Conservation (phyloP, 2,797 vertebrate genomes). For the Enteromius anoplus region DNA sequence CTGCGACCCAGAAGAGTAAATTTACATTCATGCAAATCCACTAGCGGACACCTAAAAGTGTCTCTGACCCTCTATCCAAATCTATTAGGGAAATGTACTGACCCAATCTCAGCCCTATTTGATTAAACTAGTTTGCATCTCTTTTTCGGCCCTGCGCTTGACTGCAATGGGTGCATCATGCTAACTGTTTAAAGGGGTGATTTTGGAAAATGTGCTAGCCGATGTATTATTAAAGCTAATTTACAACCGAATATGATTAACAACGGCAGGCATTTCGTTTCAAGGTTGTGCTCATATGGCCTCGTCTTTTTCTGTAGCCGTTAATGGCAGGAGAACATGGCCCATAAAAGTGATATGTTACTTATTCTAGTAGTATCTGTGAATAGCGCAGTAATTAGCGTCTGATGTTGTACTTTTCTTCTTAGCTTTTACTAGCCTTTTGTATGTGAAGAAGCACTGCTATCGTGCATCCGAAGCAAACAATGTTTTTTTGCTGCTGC, state of each 20-base stretch:
- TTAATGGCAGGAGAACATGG: conserved; percentile 66
- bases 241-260: conserved; percentile 71
- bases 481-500: background rate
- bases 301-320: conserved; percentile 62
- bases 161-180: conserved; percentile 39
- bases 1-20: conserved; percentile 57
- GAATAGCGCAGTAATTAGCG: conserved; percentile 67
- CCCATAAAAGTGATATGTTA: conserved; percentile 70
- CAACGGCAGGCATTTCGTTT: conserved; percentile 66
- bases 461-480: background rate
- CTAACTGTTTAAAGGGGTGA: conserved; percentile 44
- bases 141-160: conserved; percentile 30
- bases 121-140: conserved; percentile 65
- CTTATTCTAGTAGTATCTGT: conserved; percentile 64
- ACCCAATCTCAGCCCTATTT: conserved; percentile 65
- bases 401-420: conserved; percentile 62
- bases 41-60: conserved; percentile 63
- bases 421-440: conserved; percentile 54
- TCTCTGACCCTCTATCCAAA: conserved; percentile 65
- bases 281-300: conserved; percentile 74
- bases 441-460: conserved; percentile 57
- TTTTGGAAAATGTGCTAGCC: conserved; percentile 56
- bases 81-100: conserved; percentile 74
- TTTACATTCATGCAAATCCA: conserved; percentile 68
- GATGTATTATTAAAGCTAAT: conserved; percentile 71